These are phyloP conservation scores for Syngnathus acus DNA, from an alignment of 2,797 vertebrate species.

Conservation along the genomic window DNA sequence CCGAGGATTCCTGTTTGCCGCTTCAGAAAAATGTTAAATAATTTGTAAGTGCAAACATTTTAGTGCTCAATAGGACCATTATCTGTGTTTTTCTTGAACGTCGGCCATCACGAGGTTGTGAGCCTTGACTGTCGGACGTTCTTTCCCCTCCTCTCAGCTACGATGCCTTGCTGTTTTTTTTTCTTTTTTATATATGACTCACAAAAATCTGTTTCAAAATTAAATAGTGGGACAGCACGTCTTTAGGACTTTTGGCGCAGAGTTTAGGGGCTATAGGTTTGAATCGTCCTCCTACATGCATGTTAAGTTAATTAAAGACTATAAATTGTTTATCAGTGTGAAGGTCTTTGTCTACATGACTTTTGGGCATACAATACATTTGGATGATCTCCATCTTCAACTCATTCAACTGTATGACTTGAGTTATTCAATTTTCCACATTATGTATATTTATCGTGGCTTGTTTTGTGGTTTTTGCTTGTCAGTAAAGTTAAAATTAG, in stretches of 20 bases:
- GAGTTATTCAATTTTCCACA: not conserved
- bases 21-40: constrained; percentile 62
- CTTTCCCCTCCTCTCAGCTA: constrained; percentile 7
- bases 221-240: not conserved
- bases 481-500: constrained; percentile 3
- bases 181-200: not conserved
- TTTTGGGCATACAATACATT: not conserved
- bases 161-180: not conserved
- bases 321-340: too few species aligned
- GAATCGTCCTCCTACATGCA: not conserved
- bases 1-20: constrained; percentile 58
- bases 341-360: not conserved
- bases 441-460: not conserved
- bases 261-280: not conserved
- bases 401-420: not conserved
- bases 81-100: constrained; percentile 39
- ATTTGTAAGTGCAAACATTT: constrained; percentile 63
- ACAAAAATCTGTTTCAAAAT: not conserved
- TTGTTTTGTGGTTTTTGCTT: not conserved
- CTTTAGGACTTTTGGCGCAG: not conserved
- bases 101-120: constrained; percentile 24
- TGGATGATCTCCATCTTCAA: not conserved
- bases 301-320: not conserved
- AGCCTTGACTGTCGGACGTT: constrained; percentile 23
- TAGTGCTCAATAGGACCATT: constrained; percentile 49